These are phyloP conservation scores for Myotis brandtii DNA, from an alignment of 2,113 vertebrate species.

Conservation along the genomic window DNA sequence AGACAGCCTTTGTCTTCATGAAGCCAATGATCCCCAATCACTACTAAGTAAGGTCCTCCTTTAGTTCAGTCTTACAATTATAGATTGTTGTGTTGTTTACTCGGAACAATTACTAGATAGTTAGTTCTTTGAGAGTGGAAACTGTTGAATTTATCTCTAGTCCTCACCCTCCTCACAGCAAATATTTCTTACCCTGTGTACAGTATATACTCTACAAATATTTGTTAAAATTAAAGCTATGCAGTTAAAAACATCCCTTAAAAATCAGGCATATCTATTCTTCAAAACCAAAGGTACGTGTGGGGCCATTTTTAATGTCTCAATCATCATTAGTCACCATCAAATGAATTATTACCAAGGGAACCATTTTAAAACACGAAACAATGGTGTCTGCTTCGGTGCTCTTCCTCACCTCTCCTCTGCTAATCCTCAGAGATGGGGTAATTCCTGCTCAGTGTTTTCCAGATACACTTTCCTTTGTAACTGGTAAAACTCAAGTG, in stretches of 20 bases:
- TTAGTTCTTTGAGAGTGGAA: constrained; percentile 29
- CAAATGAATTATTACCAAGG: neutral
- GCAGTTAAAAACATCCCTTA: neutral
- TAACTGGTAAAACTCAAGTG: constrained; percentile 58
- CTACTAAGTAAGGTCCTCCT: neutral
- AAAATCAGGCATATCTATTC: neutral
- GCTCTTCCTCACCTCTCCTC: neutral
- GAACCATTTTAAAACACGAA: constrained; percentile 39
- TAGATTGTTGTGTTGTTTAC: neutral
- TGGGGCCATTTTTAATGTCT: constrained; percentile 11
- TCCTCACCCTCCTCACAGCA: neutral
- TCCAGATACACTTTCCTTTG: constrained; percentile 65
- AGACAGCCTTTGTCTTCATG: neutral
- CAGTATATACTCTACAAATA: neutral
- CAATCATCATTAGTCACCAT: neutral
- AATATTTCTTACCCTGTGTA: neutral
- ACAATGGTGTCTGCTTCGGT: neutral
- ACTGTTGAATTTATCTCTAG: neutral
- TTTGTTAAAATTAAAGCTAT: constrained; percentile 13
- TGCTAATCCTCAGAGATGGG: neutral
- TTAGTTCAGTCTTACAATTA: neutral
- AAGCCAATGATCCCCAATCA: neutral
- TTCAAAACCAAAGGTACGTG: neutral
- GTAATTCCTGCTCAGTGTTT: constrained; percentile 64
- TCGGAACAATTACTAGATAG: neutral